Evolutionary conservation across 2,888 invertebrate species (phyloP).

Genomic region (Meganola albula): DNA sequence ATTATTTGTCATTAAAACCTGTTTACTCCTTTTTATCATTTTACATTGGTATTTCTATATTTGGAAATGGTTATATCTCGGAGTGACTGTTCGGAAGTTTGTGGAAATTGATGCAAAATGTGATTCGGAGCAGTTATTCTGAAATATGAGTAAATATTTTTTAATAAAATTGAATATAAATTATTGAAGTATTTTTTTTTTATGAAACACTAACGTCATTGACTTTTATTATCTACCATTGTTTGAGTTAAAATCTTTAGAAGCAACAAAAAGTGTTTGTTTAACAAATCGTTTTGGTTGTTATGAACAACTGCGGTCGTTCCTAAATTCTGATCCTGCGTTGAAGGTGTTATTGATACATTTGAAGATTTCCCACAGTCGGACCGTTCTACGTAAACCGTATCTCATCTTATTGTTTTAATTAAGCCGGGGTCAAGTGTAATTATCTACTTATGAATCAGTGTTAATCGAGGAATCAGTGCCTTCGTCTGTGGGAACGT

Average conservation of each 20-base stretch:
- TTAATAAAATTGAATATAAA: constrained; percentile 70
- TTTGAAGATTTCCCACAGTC: constrained; percentile 39
- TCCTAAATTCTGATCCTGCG: no score
- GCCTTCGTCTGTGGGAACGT: constrained; percentile 68
- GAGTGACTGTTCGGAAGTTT: constrained; percentile 42
- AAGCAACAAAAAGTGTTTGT: no score
- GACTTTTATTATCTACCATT: no score
- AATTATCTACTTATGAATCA: constrained; percentile 72
- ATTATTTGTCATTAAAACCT: constrained; percentile 39
- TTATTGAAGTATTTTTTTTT: constrained; percentile 22
- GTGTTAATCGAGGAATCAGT: constrained; percentile 70
- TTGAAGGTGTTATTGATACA: no score
- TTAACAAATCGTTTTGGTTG: no score
- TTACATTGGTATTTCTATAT: constrained; percentile 61
- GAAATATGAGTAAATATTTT: constrained; percentile 63
- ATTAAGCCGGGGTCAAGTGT: constrained; percentile 60
- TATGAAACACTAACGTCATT: constrained; percentile 14
- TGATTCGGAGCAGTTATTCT: constrained; percentile 53
- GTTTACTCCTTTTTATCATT: constrained; percentile 58
- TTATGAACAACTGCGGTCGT: no score
- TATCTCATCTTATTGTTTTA: constrained; percentile 50
- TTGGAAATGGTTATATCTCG: constrained; percentile 46
- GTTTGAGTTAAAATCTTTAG: no score
- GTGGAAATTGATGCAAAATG: constrained; percentile 31
- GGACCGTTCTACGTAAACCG: constrained; percentile 32